Evolutionary conservation across 1,140 invertebrate genomes (phyloP).

Genomic region (Mercenaria mercenaria): DNA sequence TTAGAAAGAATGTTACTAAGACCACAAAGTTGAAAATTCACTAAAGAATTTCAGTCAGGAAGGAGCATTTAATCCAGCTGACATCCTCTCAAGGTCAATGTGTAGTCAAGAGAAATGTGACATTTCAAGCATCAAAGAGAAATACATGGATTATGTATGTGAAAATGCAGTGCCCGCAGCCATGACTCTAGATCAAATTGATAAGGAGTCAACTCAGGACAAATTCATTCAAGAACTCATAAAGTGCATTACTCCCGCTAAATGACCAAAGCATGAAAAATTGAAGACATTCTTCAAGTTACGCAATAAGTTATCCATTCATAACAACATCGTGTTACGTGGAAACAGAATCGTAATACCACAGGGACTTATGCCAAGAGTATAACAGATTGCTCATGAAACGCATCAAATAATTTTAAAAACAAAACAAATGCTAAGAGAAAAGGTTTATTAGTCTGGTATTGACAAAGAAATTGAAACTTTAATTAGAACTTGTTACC

Average conservation of each 20-base stretch:
- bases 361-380: background rate
- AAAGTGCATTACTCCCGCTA: background rate
- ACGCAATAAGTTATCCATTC: background rate
- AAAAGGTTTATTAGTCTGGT: constrained; percentile 29
- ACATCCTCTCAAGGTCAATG: background rate
- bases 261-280: background rate
- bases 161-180: background rate
- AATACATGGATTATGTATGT: background rate
- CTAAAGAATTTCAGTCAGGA: background rate
- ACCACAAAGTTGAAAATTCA: background rate
- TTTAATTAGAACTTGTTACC: too few species aligned
- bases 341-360: background rate
- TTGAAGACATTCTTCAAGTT: constrained; percentile 11
- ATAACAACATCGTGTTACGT: background rate
- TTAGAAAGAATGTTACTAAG: background rate
- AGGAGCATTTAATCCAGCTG: constrained; percentile 13
- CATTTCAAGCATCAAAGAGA: background rate
- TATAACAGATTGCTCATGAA: background rate
- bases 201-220: background rate
- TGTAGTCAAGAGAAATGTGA: constrained; percentile 11
- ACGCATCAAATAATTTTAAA: constrained; percentile 22
- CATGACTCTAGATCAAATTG: background rate
- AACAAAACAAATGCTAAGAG: constrained; percentile 33
- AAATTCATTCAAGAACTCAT: constrained; percentile 9
- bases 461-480: constrained; percentile 62